Percentiles rank a stretch among this genome's conserved stretches.
Evolutionary conservation across 2,113 vertebrate species (phyloP).

Genomic region (Phodopus roborovskii): DNA sequence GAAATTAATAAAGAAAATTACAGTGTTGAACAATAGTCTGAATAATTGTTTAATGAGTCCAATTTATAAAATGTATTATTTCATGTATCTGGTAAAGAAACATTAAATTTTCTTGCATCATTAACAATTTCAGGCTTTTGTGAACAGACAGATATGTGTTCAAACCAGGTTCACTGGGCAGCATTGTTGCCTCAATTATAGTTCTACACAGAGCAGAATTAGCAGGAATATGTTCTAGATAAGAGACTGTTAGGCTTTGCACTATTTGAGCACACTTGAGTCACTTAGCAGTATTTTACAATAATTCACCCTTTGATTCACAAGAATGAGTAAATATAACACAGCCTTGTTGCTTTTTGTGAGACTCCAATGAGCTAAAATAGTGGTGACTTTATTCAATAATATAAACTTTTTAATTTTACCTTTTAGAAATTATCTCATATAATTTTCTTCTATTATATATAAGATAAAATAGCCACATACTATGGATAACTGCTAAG

Average conservation of each 20-base stretch:
- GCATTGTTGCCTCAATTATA: conserved; percentile 55
- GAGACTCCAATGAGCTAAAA: not conserved
- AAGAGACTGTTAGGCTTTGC: conserved; percentile 73
- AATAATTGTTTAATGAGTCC: conserved; percentile 74
- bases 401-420: not conserved
- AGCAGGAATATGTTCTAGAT: conserved; percentile 76
- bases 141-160: conserved; percentile 68
- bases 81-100: conserved; percentile 65
- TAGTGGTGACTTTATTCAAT: not conserved
- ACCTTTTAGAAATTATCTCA: conserved; percentile 65
- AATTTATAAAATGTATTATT: conserved; percentile 77
- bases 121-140: conserved; percentile 77
- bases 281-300: conserved; percentile 75
- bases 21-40: conserved; percentile 75
- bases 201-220: conserved; percentile 72
- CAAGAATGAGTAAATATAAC: not conserved
- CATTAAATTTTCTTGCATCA: conserved; percentile 62
- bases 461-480: not conserved
- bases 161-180: conserved; percentile 73
- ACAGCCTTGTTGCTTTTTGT: conserved; percentile 31
- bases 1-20: conserved; percentile 83
- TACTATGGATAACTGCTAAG: not conserved
- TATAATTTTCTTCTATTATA: not conserved
- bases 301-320: conserved; percentile 76
- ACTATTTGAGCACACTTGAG: conserved; percentile 70